Conservation (phyloP, 2,113 vertebrate genomes). For the Sminthopsis crassicaudata region DNA sequence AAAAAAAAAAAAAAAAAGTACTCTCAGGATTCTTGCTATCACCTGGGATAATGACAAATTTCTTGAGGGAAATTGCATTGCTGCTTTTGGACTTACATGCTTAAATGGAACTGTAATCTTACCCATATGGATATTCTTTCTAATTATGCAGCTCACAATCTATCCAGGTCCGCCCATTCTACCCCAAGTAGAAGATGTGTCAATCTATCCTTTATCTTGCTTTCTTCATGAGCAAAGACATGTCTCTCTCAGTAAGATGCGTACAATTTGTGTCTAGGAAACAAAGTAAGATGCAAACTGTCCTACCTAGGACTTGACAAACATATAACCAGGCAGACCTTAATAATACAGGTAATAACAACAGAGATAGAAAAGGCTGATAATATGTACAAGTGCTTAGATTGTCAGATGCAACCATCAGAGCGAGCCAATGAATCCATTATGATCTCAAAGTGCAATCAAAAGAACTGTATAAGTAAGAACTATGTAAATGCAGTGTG, state of each 20-base stretch:
- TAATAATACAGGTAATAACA: neutral
- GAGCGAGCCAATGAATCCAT: neutral
- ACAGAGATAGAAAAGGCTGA: neutral
- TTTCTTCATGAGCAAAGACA: neutral
- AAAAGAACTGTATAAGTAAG: neutral
- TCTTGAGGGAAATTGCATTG: neutral
- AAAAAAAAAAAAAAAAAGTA: neutral
- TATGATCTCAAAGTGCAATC: neutral
- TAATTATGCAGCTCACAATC: neutral
- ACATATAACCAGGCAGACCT: neutral
- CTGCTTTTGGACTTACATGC: neutral
- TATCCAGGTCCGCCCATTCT: neutral
- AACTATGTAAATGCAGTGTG: neutral
- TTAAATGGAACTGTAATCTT: neutral
- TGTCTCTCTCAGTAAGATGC: neutral
- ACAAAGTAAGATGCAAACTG: neutral
- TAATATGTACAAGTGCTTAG: too few species aligned
- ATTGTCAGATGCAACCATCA: too few species aligned
- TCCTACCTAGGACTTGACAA: neutral
- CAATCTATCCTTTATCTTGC: neutral
- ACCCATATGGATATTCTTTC: neutral
- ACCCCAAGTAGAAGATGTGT: neutral
- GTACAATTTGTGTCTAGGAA: neutral
- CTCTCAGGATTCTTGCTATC: neutral
- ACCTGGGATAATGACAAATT: neutral